Conservation (phyloP, 1,140 invertebrate genomes). For the Onthophagus taurus region DNA sequence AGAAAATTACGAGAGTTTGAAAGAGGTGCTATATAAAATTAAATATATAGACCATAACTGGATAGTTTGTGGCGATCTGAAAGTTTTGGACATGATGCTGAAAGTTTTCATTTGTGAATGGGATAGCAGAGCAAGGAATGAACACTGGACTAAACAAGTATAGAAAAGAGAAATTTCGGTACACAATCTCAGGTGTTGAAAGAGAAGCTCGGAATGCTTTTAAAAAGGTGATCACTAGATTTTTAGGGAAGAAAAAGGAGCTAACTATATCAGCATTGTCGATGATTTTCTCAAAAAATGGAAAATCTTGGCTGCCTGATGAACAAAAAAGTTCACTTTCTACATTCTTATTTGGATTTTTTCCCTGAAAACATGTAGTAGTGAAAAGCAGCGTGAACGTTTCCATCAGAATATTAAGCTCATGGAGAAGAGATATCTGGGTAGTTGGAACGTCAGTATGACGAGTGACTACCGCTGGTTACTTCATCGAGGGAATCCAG, state of each 20-base stretch:
- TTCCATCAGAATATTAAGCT: too few relatives aligned
- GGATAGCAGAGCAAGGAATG: not conserved
- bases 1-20: not conserved
- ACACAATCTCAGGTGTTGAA: not conserved
- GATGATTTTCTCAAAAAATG: not conserved
- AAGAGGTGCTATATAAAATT: not conserved
- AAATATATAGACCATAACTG: conserved; percentile 1
- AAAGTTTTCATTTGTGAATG: not conserved
- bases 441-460: too few relatives aligned
- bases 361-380: not conserved
- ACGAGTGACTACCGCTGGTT: too few relatives aligned
- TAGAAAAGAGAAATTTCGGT: not conserved
- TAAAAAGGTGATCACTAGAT: too few relatives aligned
- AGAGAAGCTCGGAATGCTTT: too few relatives aligned
- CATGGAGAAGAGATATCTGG: too few relatives aligned
- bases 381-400: not conserved
- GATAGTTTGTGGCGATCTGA: too few relatives aligned
- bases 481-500: conserved; percentile 1
- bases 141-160: not conserved
- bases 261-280: conserved; percentile 1
- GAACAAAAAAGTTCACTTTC: too few relatives aligned
- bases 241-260: not conserved
- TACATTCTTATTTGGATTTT: too few relatives aligned
- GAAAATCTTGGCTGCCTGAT: not conserved
- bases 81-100: not conserved